phyloP scores from a whole-genome alignment of 92 coral and sea anemone species.

The Siderastrea siderea region DNA sequence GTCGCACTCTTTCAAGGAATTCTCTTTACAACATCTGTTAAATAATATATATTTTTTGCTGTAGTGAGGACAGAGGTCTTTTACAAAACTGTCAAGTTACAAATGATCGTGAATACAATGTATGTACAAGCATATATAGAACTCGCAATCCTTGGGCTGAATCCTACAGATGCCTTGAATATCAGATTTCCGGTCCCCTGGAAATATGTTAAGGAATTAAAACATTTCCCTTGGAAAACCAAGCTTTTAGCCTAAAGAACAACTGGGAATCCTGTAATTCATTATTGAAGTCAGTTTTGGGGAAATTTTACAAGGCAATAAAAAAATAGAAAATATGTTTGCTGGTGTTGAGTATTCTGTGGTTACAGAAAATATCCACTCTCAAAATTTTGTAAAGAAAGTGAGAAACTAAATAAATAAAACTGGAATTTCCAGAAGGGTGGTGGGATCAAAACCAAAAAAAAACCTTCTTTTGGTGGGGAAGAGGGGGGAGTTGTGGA shows the following conservation, averaged over 20 bases:
- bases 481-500: too few species aligned
- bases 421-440: too few species aligned
- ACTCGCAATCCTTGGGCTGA: not conserved
- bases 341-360: too few species aligned
- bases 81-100: not conserved
- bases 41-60: not conserved
- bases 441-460: too few species aligned
- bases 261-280: not conserved
- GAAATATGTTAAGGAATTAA: conserved; percentile 25
- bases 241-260: not conserved
- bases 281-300: too few species aligned
- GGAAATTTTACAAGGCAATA: too few species aligned
- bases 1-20: not conserved
- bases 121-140: conserved; percentile 9
- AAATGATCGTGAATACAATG: not conserved
- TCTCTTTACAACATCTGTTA: not conserved
- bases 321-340: too few species aligned
- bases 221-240: not conserved
- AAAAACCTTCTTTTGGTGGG: too few species aligned
- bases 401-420: too few species aligned
- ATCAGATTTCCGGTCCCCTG: conserved; percentile 44
- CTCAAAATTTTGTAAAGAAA: too few species aligned
- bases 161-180: not conserved
- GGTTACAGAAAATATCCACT: too few species aligned
- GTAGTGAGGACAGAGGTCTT: not conserved